Evolutionary conservation across 2,888 invertebrate species (phyloP), one percentile per base, ranked within the genome.

Genomic region (Himalopsyche kuldschensis): DNA sequence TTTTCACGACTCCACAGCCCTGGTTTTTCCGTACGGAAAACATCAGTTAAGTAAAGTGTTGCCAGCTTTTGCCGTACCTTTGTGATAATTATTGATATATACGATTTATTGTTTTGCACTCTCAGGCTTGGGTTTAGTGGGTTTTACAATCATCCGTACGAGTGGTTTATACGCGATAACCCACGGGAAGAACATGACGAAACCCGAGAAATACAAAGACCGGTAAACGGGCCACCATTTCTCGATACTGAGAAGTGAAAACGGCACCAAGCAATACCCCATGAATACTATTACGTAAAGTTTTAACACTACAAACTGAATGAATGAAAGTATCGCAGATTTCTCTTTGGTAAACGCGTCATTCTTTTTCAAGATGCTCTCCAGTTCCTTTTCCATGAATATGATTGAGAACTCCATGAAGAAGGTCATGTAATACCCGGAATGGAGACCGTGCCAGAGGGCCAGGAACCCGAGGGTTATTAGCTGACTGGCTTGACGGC

Each of bases 381-480:
- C 93, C 0, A 95, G 87, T 88, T 97, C 96, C 90, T 95, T 96
- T 88, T 98, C 98, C 88, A 96, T 94, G 86, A 94, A 94, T 89
- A 98, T 96, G 46, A 97, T 95, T 46, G 97, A 90, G 89, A 98
- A 98, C 89, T 99, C 99, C 90, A 97, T 94, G 83, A 96, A 93
- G 92, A 99, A 99, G 76, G 96, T 96, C 88, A 97, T 92, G 89
- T 98, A 99, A 88, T 99, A 99, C 0, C 99, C 99, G 11, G 96
- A 94, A 88, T 97, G 96, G 80, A 97, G 94, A 15, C 99, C 99
- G 90, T 99, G 99, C 99, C 99, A 99, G 0, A 98, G 88, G 0
- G 99, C 98, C 55, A 99, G 93, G 90, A 98, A 99, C 0, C 94
- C 82, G 63, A 99, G 90, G 0, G 98, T 96, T 0, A 94, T 92